phyloP scores from a whole-genome alignment of 2,797 vertebrate species.

The Paedocypris micromegethes region DNA sequence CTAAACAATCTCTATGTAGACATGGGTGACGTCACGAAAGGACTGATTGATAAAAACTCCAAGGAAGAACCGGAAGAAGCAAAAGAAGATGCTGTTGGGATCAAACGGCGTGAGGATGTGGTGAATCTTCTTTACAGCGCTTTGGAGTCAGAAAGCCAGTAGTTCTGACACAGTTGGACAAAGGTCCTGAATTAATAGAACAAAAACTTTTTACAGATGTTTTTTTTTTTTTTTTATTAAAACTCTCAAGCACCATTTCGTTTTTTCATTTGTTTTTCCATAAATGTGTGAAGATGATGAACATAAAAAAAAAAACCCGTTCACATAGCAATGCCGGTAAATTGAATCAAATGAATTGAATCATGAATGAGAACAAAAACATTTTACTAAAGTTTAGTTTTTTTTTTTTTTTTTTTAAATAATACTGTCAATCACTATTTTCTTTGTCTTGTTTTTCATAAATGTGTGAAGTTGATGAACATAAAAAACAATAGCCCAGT shows the following conservation, averaged over 20 bases:
- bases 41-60: slow-evolving; percentile 44
- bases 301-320: background rate
- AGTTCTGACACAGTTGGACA: background rate
- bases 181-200: background rate
- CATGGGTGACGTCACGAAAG: slow-evolving; percentile 51
- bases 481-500: background rate
- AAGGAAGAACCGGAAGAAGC: slow-evolving; percentile 33
- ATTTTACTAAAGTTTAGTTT: too few relatives aligned
- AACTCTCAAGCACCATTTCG: background rate
- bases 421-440: too few relatives aligned
- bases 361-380: background rate
- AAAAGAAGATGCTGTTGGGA: slow-evolving; percentile 52
- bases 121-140: slow-evolving; percentile 55
- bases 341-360: slow-evolving; percentile 5
- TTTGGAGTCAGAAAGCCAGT: slow-evolving; percentile 34
- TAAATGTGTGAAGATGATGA: background rate
- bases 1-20: slow-evolving; percentile 67
- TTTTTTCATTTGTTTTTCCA: slow-evolving; percentile 1
- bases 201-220: background rate
- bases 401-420: too few relatives aligned
- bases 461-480: too few relatives aligned
- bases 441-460: too few relatives aligned
- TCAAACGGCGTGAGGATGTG: slow-evolving; percentile 54
- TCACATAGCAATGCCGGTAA: too few relatives aligned
- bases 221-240: too few relatives aligned